A percentile compares a stretch with the other conserved stretches of the same genome.
Evolutionary conservation across 1,140 invertebrate genomes (phyloP).

Genomic region (Anagrus nilaparvatae): DNA sequence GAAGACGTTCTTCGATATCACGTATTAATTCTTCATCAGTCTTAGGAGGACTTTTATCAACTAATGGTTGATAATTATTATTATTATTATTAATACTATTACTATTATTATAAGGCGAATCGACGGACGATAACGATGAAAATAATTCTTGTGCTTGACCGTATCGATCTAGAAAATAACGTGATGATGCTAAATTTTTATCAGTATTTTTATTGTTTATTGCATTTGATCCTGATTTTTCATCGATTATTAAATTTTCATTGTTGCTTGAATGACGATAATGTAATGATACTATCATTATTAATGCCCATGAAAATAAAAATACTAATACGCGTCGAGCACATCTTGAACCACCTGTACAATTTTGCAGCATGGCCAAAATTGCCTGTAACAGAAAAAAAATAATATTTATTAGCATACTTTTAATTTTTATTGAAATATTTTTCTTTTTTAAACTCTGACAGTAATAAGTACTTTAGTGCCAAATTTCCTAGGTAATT

Average conservation of each 20-base stretch:
- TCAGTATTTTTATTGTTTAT: too few species aligned
- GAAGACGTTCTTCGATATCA: constrained; percentile 63
- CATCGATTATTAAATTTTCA: too few species aligned
- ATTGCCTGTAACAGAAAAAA: too few species aligned
- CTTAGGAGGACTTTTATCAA: constrained; percentile 55
- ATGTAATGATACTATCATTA: constrained; percentile 41
- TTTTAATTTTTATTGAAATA: too few species aligned
- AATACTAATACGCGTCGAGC: constrained; percentile 40
- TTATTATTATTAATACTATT: constrained; percentile 10
- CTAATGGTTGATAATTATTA: too few species aligned
- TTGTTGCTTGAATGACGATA: constrained; percentile 36
- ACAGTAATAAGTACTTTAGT: too few species aligned
- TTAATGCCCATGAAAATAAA: constrained; percentile 39
- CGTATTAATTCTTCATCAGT: constrained; percentile 68
- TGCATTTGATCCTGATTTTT: too few species aligned
- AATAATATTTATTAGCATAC: too few species aligned
- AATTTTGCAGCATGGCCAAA: constrained; percentile 33
- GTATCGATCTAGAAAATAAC: constrained; percentile 1
- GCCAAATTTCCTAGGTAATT: too few species aligned
- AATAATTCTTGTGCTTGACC: background rate
- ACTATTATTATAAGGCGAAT: background rate
- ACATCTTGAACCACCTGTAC: constrained; percentile 34
- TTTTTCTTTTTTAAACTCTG: too few species aligned
- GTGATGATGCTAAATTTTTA: too few species aligned
- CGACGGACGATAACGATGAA: background rate